phyloP scores from a whole-genome alignment of 2,113 vertebrate genomes.

The Leptodactylus fuscus region DNA sequence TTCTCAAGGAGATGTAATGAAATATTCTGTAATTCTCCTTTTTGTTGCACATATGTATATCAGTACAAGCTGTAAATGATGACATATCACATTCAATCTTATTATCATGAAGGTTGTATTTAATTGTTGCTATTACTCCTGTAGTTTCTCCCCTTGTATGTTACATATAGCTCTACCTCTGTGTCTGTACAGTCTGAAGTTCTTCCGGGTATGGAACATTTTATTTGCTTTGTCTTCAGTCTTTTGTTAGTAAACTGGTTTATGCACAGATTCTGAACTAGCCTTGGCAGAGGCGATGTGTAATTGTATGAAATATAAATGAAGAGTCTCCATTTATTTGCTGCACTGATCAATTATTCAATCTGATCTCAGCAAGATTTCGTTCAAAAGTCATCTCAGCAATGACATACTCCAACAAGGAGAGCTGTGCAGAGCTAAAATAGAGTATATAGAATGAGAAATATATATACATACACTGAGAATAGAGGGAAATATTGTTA shows the following conservation, averaged over 20 bases:
- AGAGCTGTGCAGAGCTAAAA: no score
- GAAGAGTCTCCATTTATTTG: constrained; percentile 22
- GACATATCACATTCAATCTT: no score
- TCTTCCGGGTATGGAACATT: background rate
- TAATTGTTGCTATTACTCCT: background rate
- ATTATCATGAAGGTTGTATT: background rate
- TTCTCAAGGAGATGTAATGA: no score
- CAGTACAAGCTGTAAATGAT: no score
- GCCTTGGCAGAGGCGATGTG: background rate
- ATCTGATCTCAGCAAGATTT: constrained; percentile 28
- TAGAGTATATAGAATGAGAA: no score
- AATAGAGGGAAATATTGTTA: no score
- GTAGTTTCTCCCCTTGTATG: background rate
- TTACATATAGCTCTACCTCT: background rate
- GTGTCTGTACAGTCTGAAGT: background rate
- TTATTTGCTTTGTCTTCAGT: background rate
- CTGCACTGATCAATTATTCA: constrained; percentile 44
- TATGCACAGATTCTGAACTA: background rate
- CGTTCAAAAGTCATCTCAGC: background rate
- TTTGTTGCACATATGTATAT: no score
- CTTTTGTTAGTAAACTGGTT: background rate
- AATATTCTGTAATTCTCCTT: no score
- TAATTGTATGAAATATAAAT: constrained; percentile 48
- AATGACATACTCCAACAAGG: background rate
- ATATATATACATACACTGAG: no score